These are phyloP conservation scores for Macrotrachela quadricornifera DNA, from an alignment of 1,140 invertebrate species.

Conservation along the genomic window DNA sequence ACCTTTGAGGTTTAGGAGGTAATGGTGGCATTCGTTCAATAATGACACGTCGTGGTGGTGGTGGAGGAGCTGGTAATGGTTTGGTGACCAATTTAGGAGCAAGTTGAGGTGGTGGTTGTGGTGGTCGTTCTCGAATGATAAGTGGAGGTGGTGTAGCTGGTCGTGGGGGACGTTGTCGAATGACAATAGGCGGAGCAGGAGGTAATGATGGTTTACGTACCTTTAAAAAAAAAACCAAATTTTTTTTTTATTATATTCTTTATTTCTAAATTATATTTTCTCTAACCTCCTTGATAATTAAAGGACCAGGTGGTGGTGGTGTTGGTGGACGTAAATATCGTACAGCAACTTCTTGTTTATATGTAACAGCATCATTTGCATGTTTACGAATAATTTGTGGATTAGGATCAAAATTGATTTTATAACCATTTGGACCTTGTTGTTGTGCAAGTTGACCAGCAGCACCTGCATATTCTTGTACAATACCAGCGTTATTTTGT, in stretches of 20 bases:
- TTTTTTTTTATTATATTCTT: too few species aligned
- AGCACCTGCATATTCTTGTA: too few species aligned
- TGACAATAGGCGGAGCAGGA: conserved; percentile 5
- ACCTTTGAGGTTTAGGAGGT: conserved; percentile 2
- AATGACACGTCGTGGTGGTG: conserved; percentile 5
- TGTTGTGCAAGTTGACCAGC: too few species aligned
- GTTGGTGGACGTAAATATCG: conserved; percentile 6
- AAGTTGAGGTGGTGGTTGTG: neutral
- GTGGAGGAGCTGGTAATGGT: neutral
- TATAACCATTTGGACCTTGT: neutral
- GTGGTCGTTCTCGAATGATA: conserved; percentile 2
- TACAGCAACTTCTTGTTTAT: conserved; percentile 6
- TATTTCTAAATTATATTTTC: neutral
- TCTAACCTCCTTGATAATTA: conserved; percentile 4
- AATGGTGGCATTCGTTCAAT: conserved; percentile 2
- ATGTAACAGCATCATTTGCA: neutral
- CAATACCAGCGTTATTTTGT: too few species aligned
- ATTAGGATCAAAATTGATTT: conserved; percentile 1
- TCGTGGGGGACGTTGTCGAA: conserved; percentile 3
- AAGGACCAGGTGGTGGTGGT: conserved; percentile 3
- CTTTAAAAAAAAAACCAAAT: neutral
- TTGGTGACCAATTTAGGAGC: neutral
- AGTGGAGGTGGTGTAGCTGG: conserved; percentile 2
- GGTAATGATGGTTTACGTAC: neutral
- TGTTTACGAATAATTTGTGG: conserved; percentile 4